Evolutionary conservation across 2,888 invertebrate species (phyloP), one percentile per base, ranked within the genome.

Genomic region (Amphipoea lucens): DNA sequence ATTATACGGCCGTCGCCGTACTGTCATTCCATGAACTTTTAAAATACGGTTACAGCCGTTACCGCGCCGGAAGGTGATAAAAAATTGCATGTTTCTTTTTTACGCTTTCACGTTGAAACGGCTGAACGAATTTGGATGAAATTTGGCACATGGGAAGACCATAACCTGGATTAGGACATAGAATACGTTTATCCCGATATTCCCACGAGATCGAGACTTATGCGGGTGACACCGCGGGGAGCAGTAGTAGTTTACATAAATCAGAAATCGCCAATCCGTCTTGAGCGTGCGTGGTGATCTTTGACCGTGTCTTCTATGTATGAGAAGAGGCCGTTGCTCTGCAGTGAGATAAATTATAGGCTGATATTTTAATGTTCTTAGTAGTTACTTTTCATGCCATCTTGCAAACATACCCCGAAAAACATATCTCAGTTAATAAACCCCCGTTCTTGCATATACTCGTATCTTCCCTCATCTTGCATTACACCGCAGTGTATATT

Each of bases 401-500:
- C 40, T 65, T 65, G 9, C 20, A 65, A 40, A 40, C 0, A 40
- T 20, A 20, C 1, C 20, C 11, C 65, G 5, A 40, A 42, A 63
- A 36, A 65, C 2, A 23, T 6, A 40, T 23, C 20, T 23, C 20
- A 65, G 40, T 20, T 63, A 63, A 9, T n/a, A 36, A 7, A 63
- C 17, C 36, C 11, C 4, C 3, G 36, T 9, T 40, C 40, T 40
- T 65, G 40, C 40, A 40, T 40, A 40, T 48, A 48, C 48, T 48
- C 4, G 48, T 76, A 23, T 14, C 1, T 48, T 23, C 17, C 14
- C n/a, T 40, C 54, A 57, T 74, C 63, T 77, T 45, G 54, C 63
- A 42, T 76, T 54, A 76, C n/a, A 76, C 67, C 12, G 20, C 71
- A 76, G 76, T 88, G 71, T 72, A 72, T 0, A 68, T 36, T 71